phyloP scores from a whole-genome alignment of 2,888 invertebrate species.

The Meandrusa payeni region DNA sequence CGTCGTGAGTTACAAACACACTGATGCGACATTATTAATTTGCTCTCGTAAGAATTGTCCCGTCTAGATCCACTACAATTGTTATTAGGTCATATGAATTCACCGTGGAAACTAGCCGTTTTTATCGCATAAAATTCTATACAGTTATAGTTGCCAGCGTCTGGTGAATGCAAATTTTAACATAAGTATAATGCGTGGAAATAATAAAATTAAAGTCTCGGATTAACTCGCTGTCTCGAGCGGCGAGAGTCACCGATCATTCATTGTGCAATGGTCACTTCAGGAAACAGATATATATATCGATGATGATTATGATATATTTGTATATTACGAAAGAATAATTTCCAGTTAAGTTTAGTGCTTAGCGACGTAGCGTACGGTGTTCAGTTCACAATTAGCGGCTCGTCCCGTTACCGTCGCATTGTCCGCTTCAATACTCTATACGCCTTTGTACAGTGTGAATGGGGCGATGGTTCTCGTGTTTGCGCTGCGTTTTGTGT shows the following conservation, averaged over 20 bases:
- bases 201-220: no score
- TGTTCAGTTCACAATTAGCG: conserved; percentile 70
- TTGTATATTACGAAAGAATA: conserved; percentile 37
- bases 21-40: conserved; percentile 43
- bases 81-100: conserved; percentile 23
- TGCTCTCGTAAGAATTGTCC: conserved; percentile 35
- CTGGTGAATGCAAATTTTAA: no score
- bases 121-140: conserved; percentile 35
- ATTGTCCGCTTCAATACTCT: conserved; percentile 69
- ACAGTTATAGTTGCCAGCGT: conserved; percentile 44
- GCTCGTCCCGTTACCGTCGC: conserved; percentile 69
- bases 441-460: conserved; percentile 66
- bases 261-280: no score
- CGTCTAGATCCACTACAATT: conserved; percentile 16
- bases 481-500: conserved; percentile 55
- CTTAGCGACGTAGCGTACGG: conserved; percentile 42
- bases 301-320: no score
- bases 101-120: conserved; percentile 4
- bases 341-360: conserved; percentile 28
- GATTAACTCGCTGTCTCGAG: no score
- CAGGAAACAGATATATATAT: no score
- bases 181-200: no score
- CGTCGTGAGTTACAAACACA: conserved; percentile 41
- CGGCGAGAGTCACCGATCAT: no score
- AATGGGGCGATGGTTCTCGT: conserved; percentile 60